A percentile compares a stretch with the other conserved stretches of the same genome.
These are phyloP conservation scores for Siphonodentalium dalli DNA, from an alignment of 2,888 invertebrate species.

Conservation along the genomic window DNA sequence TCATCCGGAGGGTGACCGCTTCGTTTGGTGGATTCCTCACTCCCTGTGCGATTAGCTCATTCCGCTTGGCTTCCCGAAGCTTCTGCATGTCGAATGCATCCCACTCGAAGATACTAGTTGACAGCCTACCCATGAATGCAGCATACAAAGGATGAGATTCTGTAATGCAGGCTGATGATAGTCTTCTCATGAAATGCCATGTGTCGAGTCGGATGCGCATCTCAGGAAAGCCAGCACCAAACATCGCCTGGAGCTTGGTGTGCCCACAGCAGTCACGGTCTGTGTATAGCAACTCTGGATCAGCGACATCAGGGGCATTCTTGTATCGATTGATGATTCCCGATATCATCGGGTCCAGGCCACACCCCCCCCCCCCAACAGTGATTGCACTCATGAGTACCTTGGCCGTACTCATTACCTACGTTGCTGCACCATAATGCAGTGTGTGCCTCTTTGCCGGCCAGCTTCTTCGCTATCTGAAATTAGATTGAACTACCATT, in stretches of 20 bases:
- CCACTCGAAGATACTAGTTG: constrained; percentile 31
- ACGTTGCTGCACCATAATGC: constrained; percentile 38
- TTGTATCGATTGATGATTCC: constrained; percentile 32
- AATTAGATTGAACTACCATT: no score
- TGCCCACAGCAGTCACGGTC: no score
- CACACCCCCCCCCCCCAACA: constrained; percentile 26
- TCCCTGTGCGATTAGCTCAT: constrained; percentile 18
- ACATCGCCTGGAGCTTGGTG: no score
- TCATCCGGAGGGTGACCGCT: constrained; percentile 23
- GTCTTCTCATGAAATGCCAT: constrained; percentile 36
- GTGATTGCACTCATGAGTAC: constrained; percentile 37
- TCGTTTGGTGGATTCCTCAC: constrained; percentile 16
- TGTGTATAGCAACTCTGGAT: no score
- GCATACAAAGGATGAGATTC: constrained; percentile 34
- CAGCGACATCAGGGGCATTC: no score
- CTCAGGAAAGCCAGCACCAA: constrained; percentile 8
- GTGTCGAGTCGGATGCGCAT: constrained; percentile 25
- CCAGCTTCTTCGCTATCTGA: constrained; percentile 28
- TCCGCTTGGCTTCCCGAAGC: constrained; percentile 33
- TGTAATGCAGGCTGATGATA: constrained; percentile 22
- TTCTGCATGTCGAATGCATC: constrained; percentile 27
- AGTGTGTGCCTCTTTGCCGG: constrained; percentile 35
- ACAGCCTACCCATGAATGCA: constrained; percentile 29
- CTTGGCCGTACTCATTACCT: constrained; percentile 39
- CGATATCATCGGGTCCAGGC: constrained; percentile 28